Percentiles rank a stretch among this genome's conserved stretches.
phyloP scores from a whole-genome alignment of 2,113 vertebrate genomes.

The Cheilinus undulatus region DNA sequence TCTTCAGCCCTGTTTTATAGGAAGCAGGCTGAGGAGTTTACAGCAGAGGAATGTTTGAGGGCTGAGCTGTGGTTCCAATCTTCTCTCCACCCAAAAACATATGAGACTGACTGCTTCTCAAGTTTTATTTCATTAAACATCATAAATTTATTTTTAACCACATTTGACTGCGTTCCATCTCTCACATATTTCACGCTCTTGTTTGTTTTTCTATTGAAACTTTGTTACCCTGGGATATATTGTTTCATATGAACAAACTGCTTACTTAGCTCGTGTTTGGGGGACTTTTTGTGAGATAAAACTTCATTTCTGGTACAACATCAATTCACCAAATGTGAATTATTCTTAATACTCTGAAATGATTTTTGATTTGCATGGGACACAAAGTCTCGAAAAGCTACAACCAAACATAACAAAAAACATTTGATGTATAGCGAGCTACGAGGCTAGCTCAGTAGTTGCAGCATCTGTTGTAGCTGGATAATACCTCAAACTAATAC shows the following conservation, averaged over 20 bases:
- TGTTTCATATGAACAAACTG: background rate
- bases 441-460: too few relatives aligned
- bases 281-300: too few relatives aligned
- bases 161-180: conserved; percentile 8
- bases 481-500: too few relatives aligned
- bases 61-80: conserved; percentile 57
- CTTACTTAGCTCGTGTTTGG: too few relatives aligned
- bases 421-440: background rate
- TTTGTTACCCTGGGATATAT: background rate
- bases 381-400: background rate
- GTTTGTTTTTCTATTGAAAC: conserved; percentile 10
- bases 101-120: conserved; percentile 28
- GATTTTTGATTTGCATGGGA: too few relatives aligned
- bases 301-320: too few relatives aligned
- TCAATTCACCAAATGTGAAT: too few relatives aligned
- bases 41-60: conserved; percentile 66
- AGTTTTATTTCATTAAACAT: conserved; percentile 50
- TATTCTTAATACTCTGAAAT: too few relatives aligned
- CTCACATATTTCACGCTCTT: conserved; percentile 8
- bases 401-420: background rate
- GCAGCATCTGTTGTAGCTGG: too few relatives aligned
- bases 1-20: conserved; percentile 35
- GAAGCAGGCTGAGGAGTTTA: conserved; percentile 48
- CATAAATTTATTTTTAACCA: conserved; percentile 30
- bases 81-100: conserved; percentile 53